phyloP scores from a whole-genome alignment of 2,888 invertebrate genomes.

The Diarsia rubi region DNA sequence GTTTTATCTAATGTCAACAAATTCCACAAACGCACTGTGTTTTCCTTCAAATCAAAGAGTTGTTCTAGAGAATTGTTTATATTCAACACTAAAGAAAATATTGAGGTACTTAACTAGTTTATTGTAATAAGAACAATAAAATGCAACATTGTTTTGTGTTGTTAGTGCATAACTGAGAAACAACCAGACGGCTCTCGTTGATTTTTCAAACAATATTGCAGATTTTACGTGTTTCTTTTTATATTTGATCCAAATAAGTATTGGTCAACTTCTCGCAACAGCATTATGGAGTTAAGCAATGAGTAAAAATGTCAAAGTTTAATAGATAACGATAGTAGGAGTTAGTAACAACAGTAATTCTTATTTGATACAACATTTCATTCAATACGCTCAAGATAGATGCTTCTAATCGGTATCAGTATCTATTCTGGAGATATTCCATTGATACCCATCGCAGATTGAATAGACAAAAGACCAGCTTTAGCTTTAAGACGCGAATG shows the following conservation, averaged over 20 bases:
- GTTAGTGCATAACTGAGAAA: slow-evolving; percentile 2
- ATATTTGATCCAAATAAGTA: not conserved
- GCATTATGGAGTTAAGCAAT: slow-evolving; percentile 40
- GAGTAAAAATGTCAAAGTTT: slow-evolving; percentile 67
- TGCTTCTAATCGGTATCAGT: slow-evolving; percentile 50
- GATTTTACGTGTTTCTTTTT: not conserved
- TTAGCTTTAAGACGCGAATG: slow-evolving; percentile 30
- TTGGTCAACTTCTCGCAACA: not conserved
- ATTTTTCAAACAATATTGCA: slow-evolving; percentile 2
- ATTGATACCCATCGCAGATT: slow-evolving; percentile 60
- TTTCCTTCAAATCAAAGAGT: slow-evolving; percentile 41
- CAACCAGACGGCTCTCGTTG: not conserved
- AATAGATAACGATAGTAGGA: slow-evolving; percentile 52
- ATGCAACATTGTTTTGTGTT: slow-evolving; percentile 6
- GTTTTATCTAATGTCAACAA: slow-evolving; percentile 60
- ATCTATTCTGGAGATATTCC: slow-evolving; percentile 62
- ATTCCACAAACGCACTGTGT: slow-evolving; percentile 30
- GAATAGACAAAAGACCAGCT: slow-evolving; percentile 50
- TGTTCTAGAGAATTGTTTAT: slow-evolving; percentile 19
- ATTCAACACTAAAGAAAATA: not conserved
- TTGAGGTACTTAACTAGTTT: not conserved
- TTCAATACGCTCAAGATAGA: slow-evolving; percentile 50
- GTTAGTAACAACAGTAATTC: slow-evolving; percentile 48
- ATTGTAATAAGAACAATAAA: not conserved
- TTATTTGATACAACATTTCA: slow-evolving; percentile 60